phyloP scores from a whole-genome alignment of 2,888 invertebrate species.

The Andricus curvator region DNA sequence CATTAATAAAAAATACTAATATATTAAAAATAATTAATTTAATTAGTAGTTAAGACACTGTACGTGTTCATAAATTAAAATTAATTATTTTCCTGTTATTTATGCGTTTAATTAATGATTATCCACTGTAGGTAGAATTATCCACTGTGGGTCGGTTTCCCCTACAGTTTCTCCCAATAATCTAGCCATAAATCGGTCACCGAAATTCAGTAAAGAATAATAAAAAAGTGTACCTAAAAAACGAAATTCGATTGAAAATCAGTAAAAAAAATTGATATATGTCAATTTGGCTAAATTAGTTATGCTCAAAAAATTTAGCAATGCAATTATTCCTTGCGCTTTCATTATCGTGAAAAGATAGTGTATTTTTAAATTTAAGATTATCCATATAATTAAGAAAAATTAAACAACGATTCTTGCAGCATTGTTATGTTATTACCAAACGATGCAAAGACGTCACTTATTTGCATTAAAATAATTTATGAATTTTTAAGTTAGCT shows the following conservation, averaged over 20 bases:
- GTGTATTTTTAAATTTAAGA: neutral
- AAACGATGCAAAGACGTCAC: slow-evolving; percentile 3
- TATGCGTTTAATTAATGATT: too few relatives aligned
- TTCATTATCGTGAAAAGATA: neutral
- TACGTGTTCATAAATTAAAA: too few relatives aligned
- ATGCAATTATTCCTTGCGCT: neutral
- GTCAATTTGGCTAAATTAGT: neutral
- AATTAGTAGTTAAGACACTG: too few relatives aligned
- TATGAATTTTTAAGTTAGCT: neutral
- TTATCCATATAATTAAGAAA: slow-evolving; percentile 8
- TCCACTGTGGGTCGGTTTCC: too few relatives aligned
- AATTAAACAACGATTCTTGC: slow-evolving; percentile 27
- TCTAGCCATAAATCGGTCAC: neutral
- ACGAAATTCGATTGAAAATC: neutral
- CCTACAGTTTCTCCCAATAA: neutral
- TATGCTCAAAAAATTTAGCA: neutral
- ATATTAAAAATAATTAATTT: too few relatives aligned
- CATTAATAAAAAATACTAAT: too few relatives aligned
- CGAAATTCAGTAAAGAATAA: neutral
- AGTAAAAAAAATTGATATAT: neutral
- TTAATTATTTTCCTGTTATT: too few relatives aligned
- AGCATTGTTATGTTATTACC: slow-evolving; percentile 9
- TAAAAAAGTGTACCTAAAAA: neutral
- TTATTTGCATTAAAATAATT: neutral
- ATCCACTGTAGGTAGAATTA: too few relatives aligned